A percentile compares a stretch with the other conserved stretches of the same genome.
These are phyloP conservation scores for Dicrurus megarhynchus DNA, from an alignment of 2,113 vertebrate genomes.

Conservation along the genomic window DNA sequence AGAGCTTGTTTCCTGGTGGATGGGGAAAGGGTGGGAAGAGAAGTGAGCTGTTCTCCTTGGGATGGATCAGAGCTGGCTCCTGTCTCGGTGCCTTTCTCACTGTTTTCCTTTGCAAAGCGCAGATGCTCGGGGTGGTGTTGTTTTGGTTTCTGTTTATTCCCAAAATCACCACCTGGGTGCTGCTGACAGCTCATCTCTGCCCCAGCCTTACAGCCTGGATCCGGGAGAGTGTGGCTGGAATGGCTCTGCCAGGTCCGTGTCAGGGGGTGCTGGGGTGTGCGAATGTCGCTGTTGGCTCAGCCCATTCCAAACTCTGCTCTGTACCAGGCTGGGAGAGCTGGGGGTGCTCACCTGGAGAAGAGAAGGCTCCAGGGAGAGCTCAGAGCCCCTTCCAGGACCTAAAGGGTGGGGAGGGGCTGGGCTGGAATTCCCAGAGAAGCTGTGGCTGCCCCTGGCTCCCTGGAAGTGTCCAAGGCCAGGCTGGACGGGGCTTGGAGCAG, in stretches of 20 bases:
- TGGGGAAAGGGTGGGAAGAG: neutral
- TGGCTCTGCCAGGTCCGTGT: neutral
- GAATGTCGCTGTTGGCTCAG: neutral
- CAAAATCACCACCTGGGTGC: neutral
- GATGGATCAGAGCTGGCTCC: neutral
- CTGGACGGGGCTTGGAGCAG: fast-evolving
- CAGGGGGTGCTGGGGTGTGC: neutral
- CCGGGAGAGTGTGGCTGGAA: neutral
- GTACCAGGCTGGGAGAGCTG: neutral
- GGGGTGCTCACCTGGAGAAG: fast-evolving
- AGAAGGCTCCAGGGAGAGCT: neutral
- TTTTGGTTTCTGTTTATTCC: neutral
- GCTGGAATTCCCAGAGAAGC: neutral
- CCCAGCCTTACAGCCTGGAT: neutral
- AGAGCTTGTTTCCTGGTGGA: neutral
- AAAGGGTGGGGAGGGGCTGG: neutral
- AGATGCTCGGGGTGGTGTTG: neutral
- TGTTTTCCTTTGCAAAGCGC: neutral
- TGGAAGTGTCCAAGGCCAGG: fast-evolving
- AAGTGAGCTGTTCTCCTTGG: neutral
- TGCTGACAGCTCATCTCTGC: neutral
- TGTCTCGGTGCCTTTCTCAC: neutral
- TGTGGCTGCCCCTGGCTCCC: neutral
- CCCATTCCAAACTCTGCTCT: neutral
- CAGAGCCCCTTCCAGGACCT: neutral